Evolutionary conservation across 1,140 invertebrate genomes (phyloP).

Genomic region (Colletes gigas): DNA sequence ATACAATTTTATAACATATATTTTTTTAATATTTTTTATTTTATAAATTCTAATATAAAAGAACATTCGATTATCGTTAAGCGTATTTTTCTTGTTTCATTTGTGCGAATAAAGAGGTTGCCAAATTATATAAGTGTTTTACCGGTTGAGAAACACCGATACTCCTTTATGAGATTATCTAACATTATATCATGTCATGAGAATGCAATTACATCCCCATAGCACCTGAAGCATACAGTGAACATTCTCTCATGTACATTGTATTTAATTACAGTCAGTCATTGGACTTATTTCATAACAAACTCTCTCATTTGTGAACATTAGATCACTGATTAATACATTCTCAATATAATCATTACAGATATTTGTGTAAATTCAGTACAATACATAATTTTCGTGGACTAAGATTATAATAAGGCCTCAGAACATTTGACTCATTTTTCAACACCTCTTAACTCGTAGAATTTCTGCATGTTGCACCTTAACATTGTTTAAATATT

Average conservation of each 20-base stretch:
- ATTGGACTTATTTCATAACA: constrained; percentile 76
- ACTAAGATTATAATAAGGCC: constrained; percentile 74
- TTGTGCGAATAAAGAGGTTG: constrained; percentile 62
- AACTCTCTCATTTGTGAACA: constrained; percentile 68
- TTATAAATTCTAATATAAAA: not conserved
- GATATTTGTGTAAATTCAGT: constrained; percentile 66
- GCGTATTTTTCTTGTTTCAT: constrained; percentile 40
- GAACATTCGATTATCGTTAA: constrained; percentile 33
- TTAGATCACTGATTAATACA: constrained; percentile 62
- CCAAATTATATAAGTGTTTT: constrained; percentile 16
- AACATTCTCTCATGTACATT: constrained; percentile 75
- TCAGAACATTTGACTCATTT: constrained; percentile 70
- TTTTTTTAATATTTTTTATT: not conserved
- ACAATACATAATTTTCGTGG: constrained; percentile 63
- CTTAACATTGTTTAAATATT: not conserved
- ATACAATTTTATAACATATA: not conserved
- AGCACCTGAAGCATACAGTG: constrained; percentile 76
- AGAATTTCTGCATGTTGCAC: constrained; percentile 11
- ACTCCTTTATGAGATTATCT: constrained; percentile 61
- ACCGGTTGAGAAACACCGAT: constrained; percentile 71
- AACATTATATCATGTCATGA: constrained; percentile 67
- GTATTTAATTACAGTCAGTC: constrained; percentile 74
- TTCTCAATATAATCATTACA: constrained; percentile 57
- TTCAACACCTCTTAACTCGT: constrained; percentile 43
- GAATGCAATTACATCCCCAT: constrained; percentile 66